Percentiles rank a stretch among this genome's conserved stretches.
Conservation (phyloP, 2,888 invertebrate species). For the Sericinus montela region DNA sequence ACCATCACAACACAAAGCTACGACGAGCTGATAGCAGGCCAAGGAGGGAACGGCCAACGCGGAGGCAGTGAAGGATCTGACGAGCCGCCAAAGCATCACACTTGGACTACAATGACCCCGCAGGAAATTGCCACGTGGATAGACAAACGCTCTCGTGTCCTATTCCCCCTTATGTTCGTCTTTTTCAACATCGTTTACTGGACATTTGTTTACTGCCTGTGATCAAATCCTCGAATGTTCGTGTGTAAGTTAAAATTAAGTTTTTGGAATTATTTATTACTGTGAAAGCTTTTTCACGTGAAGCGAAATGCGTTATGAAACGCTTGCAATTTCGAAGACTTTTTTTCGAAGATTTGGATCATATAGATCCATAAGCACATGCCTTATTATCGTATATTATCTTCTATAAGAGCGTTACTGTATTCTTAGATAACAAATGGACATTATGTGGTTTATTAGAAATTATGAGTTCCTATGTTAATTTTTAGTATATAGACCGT, state of each 20-base stretch:
- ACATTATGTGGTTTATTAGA: too few species aligned
- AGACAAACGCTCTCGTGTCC: constrained; percentile 86
- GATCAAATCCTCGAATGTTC: constrained; percentile 23
- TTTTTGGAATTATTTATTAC: not conserved
- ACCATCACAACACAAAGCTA: constrained; percentile 84
- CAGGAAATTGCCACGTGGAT: constrained; percentile 94
- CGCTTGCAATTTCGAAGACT: not conserved
- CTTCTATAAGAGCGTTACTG: too few species aligned
- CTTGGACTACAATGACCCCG: constrained; percentile 91
- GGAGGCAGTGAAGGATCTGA: constrained; percentile 60
- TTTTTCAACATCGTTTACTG: constrained; percentile 89
- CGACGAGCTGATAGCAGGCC: constrained; percentile 73
- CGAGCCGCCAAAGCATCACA: constrained; percentile 61
- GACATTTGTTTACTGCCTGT: constrained; percentile 84
- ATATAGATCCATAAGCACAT: too few species aligned
- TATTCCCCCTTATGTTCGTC: constrained; percentile 88
- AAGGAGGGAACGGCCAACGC: constrained; percentile 31
- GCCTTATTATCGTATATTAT: too few species aligned
- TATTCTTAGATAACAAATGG: too few species aligned
- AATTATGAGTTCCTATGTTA: too few species aligned
- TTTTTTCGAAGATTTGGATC: too few species aligned
- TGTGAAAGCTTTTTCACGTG: not conserved
- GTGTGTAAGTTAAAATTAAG: not conserved
- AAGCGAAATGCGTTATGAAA: not conserved
- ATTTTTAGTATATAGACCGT: too few species aligned